phyloP scores from a whole-genome alignment of 2,888 invertebrate genomes.

The Galerucella pusilla region DNA sequence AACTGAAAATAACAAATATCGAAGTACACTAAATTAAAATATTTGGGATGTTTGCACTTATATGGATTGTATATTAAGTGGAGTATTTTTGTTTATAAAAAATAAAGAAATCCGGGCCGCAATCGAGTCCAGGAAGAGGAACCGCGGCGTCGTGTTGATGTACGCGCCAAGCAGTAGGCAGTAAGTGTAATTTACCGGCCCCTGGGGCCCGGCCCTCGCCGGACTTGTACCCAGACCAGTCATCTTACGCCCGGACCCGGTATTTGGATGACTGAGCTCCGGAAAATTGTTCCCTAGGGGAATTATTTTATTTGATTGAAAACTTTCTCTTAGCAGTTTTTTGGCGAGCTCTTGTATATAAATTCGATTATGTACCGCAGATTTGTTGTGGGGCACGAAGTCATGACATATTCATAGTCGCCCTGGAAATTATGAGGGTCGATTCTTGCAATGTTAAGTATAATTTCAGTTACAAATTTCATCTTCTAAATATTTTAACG shows the following conservation, averaged over 20 bases:
- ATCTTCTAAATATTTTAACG: conserved; percentile 63
- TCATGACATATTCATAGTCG: conserved; percentile 64
- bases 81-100: neutral
- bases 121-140: conserved; percentile 23
- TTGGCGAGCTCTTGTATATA: conserved; percentile 63
- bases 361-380: conserved; percentile 67
- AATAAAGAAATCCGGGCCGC: conserved; percentile 22
- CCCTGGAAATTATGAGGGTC: conserved; percentile 62
- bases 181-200: conserved; percentile 67
- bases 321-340: conserved; percentile 65
- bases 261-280: conserved; percentile 68
- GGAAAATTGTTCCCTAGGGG: conserved; percentile 78
- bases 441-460: conserved; percentile 58
- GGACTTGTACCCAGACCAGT: conserved; percentile 54
- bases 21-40: neutral
- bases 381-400: conserved; percentile 62
- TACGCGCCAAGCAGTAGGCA: conserved; percentile 64
- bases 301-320: conserved; percentile 80
- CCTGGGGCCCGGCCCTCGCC: conserved; percentile 59
- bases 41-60: neutral
- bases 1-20: too few species aligned
- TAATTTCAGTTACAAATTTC: conserved; percentile 64
- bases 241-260: conserved; percentile 55
- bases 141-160: conserved; percentile 61
- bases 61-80: neutral